Percentiles rank a stretch among this genome's conserved stretches.
Conservation (phyloP, 2,797 vertebrate genomes). For the Neostethus bicornis region DNA sequence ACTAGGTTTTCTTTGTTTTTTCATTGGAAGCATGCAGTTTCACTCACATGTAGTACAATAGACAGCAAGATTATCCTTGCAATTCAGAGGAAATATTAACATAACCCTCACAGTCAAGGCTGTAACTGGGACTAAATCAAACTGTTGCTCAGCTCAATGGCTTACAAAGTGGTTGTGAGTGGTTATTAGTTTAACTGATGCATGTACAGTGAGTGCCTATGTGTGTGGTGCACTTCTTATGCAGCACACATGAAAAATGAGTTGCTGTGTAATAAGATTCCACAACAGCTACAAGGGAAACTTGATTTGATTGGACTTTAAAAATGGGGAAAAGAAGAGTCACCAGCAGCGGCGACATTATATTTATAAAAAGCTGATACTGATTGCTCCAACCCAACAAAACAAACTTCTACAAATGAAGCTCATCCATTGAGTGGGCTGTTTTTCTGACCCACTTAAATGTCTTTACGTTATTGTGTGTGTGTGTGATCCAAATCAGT, state of each 20-base stretch:
- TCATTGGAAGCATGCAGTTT: constrained; percentile 46
- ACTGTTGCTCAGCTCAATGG: neutral
- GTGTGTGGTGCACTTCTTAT: neutral
- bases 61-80: constrained; percentile 46
- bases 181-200: neutral
- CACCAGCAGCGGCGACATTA: constrained; percentile 35
- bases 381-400: constrained; percentile 36
- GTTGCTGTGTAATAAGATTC: neutral
- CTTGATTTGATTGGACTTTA: constrained; percentile 24
- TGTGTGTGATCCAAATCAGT: constrained; percentile 37
- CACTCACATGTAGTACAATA: constrained; percentile 28
- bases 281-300: constrained; percentile 14
- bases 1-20: too few relatives aligned
- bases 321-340: constrained; percentile 39
- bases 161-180: neutral
- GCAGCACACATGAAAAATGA: neutral
- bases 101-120: too few relatives aligned
- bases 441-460: constrained; percentile 65
- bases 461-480: constrained; percentile 3
- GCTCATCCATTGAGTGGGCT: constrained; percentile 33
- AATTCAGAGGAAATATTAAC: too few relatives aligned
- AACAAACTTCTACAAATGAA: constrained; percentile 52
- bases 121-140: neutral
- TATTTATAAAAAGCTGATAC: constrained; percentile 50
- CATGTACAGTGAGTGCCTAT: too few relatives aligned